Conservation (phyloP, 2,797 vertebrate genomes). For the Morelia viridis region DNA sequence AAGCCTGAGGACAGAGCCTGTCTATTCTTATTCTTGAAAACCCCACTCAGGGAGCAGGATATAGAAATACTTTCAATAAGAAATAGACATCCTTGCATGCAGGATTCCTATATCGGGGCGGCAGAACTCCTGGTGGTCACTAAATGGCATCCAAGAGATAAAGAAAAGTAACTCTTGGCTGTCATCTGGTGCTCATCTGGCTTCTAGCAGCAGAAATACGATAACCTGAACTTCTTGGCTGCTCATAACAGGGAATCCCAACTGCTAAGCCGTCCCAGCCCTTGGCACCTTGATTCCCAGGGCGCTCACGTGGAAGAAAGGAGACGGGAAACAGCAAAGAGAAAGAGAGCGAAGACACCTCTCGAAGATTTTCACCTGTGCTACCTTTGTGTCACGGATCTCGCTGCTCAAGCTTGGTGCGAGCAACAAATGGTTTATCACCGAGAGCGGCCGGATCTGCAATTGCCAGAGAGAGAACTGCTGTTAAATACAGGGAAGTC, state of each 20-base stretch:
- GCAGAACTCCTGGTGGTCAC: too few species aligned
- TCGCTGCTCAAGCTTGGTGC: slow-evolving; percentile 77
- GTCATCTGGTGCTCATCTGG: too few species aligned
- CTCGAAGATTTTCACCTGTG: slow-evolving; percentile 67
- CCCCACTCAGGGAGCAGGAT: too few species aligned
- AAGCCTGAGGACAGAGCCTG: too few species aligned
- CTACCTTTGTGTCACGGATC: slow-evolving; percentile 72
- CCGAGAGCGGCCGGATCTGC: slow-evolving; percentile 61
- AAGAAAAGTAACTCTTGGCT: neutral
- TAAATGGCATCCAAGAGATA: too few species aligned
- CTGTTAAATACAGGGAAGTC: slow-evolving; percentile 68
- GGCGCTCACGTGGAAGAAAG: neutral
- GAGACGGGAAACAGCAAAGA: slow-evolving; percentile 46
- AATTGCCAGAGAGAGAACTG: slow-evolving; percentile 47
- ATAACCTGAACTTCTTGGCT: neutral
- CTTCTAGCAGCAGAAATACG: neutral
- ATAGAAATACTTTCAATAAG: too few species aligned
- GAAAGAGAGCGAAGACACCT: slow-evolving; percentile 52
- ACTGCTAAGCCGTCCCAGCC: neutral
- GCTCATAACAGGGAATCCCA: slow-evolving; percentile 9
- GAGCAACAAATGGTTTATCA: slow-evolving; percentile 74
- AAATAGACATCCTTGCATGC: too few species aligned
- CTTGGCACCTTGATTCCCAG: slow-evolving; percentile 8
- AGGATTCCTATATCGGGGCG: too few species aligned
- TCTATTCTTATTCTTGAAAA: too few species aligned